Conservation (phyloP, 1,140 invertebrate genomes). For the Pogonus chalceus region DNA sequence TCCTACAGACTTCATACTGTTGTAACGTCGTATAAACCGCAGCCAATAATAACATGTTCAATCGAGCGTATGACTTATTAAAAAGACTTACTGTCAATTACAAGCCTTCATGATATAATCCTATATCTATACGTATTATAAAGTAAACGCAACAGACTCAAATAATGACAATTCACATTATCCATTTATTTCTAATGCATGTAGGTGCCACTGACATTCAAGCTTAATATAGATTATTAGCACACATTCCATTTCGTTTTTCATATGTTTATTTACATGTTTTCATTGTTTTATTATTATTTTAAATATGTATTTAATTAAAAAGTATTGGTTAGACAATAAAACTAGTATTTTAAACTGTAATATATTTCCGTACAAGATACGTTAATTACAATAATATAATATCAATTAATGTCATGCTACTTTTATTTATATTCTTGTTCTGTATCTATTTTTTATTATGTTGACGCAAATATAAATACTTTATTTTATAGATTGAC, state of each 20-base stretch:
- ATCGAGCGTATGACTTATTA: background rate
- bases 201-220: no score
- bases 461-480: no score
- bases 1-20: background rate
- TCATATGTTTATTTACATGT: background rate
- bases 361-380: no score
- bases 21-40: no score
- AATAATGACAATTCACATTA: background rate
- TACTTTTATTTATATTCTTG: no score
- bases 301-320: no score
- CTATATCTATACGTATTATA: background rate
- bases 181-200: background rate
- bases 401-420: no score
- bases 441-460: no score
- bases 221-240: background rate
- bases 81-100: conserved; percentile 5
- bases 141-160: background rate
- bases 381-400: no score
- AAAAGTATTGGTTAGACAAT: no score
- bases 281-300: background rate
- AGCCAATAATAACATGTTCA: conserved; percentile 3
- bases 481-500: no score
- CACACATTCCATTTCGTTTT: background rate
- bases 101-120: background rate
- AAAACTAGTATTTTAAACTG: no score